phyloP scores from a whole-genome alignment of 1,140 invertebrate genomes.

The Dolichoris vasculosae region DNA sequence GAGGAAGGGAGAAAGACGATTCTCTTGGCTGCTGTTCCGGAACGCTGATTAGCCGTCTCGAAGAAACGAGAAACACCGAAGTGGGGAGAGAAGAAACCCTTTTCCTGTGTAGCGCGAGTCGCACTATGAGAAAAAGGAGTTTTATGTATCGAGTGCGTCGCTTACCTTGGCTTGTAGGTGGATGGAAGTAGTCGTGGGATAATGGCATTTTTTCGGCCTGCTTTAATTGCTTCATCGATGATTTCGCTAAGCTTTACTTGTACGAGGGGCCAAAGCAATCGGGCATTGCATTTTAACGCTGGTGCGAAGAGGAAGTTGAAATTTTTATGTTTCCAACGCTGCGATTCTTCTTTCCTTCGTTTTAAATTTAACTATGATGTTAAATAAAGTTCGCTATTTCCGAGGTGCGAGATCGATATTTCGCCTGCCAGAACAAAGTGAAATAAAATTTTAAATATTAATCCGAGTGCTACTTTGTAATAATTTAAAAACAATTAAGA shows the following conservation, averaged over 20 bases:
- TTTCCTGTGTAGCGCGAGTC: slow-evolving; percentile 36
- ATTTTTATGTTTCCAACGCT: neutral
- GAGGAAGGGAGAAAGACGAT: neutral
- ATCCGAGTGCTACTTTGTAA: neutral
- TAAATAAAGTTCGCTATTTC: too few species aligned
- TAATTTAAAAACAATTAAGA: neutral
- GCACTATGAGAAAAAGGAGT: slow-evolving; percentile 41
- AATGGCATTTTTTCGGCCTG: slow-evolving; percentile 13
- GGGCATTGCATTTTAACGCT: neutral
- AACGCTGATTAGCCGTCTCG: slow-evolving; percentile 51
- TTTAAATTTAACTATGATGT: too few species aligned
- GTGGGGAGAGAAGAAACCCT: slow-evolving; percentile 16
- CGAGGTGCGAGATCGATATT: too few species aligned
- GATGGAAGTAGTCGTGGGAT: slow-evolving; percentile 37
- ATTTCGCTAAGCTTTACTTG: neutral
- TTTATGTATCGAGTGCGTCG: slow-evolving; percentile 10
- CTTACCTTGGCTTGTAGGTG: neutral
- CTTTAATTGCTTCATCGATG: slow-evolving; percentile 36
- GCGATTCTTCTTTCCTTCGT: neutral
- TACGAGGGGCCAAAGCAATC: neutral
- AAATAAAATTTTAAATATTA: neutral
- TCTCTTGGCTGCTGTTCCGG: slow-evolving; percentile 45
- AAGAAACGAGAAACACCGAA: slow-evolving; percentile 47
- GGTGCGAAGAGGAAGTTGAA: neutral
- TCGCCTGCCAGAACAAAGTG: too few species aligned